These are phyloP conservation scores for Parnassius apollo DNA, from an alignment of 2,888 invertebrate species.

Conservation along the genomic window DNA sequence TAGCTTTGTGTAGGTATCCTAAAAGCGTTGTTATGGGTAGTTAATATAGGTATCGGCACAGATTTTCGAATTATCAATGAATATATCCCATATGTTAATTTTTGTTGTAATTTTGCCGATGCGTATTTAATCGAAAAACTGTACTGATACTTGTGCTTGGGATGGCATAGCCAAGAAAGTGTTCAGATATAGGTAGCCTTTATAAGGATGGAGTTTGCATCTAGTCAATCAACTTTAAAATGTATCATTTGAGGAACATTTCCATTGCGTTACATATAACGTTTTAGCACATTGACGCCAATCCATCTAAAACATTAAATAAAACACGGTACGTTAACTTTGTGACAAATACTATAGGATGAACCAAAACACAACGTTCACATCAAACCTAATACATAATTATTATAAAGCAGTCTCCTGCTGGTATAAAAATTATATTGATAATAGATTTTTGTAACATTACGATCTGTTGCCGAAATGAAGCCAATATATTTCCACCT, in stretches of 20 bases:
- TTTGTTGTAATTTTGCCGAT: constrained; percentile 25
- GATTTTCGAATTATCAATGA: constrained; percentile 30
- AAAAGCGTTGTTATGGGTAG: constrained; percentile 71
- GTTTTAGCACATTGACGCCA: constrained; percentile 75
- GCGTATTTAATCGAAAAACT: constrained; percentile 49
- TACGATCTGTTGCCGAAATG: constrained; percentile 81
- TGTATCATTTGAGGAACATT: constrained; percentile 62
- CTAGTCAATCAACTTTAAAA: constrained; percentile 70
- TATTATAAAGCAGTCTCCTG: constrained; percentile 59
- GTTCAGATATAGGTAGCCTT: constrained; percentile 55
- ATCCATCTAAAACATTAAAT: constrained; percentile 67
- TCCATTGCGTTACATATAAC: constrained; percentile 80
- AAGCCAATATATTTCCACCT: constrained; percentile 66
- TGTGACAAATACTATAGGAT: constrained; percentile 58
- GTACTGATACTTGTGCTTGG: constrained; percentile 60
- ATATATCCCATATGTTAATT: constrained; percentile 13
- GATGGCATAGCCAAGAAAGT: constrained; percentile 64
- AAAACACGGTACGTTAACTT: constrained; percentile 62
- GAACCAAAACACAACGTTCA: constrained; percentile 58
- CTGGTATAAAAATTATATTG: constrained; percentile 54
- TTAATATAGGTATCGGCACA: constrained; percentile 48
- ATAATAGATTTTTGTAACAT: constrained; percentile 56
- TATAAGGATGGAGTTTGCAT: constrained; percentile 63
- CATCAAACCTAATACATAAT: constrained; percentile 55
- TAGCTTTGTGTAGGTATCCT: constrained; percentile 77